Percentiles rank a stretch among this genome's conserved stretches.
These are phyloP conservation scores for Hapalemur alaotrensis DNA, from an alignment of 2,797 vertebrate species.

Conservation along the genomic window DNA sequence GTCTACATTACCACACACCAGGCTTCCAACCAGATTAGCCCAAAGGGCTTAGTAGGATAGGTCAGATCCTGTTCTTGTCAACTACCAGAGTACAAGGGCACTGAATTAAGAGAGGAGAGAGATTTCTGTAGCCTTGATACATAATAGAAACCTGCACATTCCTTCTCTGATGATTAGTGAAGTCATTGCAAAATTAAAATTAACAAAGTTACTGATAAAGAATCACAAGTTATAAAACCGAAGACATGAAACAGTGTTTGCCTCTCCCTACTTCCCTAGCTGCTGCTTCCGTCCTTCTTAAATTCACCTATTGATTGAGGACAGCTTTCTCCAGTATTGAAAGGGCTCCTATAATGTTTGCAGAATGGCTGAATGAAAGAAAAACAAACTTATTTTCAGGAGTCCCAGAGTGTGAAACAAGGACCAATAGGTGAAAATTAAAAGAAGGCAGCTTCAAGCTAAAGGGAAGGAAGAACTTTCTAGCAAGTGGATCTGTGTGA, in stretches of 20 bases:
- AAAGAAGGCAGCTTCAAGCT: constrained; percentile 25
- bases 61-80: not conserved
- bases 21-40: not conserved
- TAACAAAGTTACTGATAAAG: constrained; percentile 13
- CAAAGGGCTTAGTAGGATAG: not conserved
- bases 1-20: not conserved
- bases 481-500: not conserved
- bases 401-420: not conserved
- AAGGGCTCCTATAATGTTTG: not conserved
- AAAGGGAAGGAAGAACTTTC: not conserved
- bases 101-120: not conserved
- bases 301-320: not conserved
- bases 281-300: constrained; percentile 9
- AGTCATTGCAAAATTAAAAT: constrained; percentile 17
- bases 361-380: not conserved
- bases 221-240: constrained; percentile 1
- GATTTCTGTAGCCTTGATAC: not conserved
- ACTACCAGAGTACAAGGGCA: constrained; percentile 13
- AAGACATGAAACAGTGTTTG: not conserved
- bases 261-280: not conserved
- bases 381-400: not conserved
- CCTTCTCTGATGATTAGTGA: not conserved
- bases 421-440: not conserved
- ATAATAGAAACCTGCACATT: not conserved
- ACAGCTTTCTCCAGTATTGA: not conserved